Evolutionary conservation across 2,797 vertebrate genomes (phyloP).

Genomic region (Rhincodon typus): DNA sequence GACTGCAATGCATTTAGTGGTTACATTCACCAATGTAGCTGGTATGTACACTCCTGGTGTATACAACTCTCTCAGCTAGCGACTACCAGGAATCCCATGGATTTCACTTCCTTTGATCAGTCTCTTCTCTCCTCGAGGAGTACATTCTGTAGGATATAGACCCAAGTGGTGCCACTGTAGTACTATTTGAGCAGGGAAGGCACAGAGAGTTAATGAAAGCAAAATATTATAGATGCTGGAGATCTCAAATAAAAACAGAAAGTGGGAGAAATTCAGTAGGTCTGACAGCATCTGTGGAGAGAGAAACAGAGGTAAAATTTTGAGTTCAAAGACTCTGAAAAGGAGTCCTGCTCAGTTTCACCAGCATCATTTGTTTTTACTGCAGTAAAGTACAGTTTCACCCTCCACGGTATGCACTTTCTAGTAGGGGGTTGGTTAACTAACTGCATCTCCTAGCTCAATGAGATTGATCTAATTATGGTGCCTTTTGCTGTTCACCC

Average conservation of each 20-base stretch:
- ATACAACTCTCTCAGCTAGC: not conserved
- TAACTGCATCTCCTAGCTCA: not conserved
- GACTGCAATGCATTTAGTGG: not conserved
- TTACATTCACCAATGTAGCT: not conserved
- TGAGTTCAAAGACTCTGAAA: no score
- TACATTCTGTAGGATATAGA: not conserved
- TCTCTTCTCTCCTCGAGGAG: not conserved
- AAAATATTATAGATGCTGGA: no score
- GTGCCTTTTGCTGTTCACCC: not conserved
- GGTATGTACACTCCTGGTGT: not conserved
- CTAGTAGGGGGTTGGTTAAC: not conserved
- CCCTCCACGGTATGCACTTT: no score
- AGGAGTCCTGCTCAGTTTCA: no score
- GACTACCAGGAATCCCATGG: not conserved
- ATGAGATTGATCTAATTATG: not conserved
- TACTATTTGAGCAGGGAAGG: not conserved
- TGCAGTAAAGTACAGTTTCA: not conserved
- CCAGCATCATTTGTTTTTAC: not conserved
- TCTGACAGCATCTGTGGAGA: no score
- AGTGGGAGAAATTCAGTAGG: no score
- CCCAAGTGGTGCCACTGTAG: not conserved
- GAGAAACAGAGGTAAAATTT: no score
- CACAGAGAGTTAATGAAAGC: not conserved
- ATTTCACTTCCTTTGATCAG: not conserved
- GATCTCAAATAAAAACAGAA: no score